phyloP scores from a whole-genome alignment of 1,140 invertebrate genomes.

The Pseudomyrmex gracilis region DNA sequence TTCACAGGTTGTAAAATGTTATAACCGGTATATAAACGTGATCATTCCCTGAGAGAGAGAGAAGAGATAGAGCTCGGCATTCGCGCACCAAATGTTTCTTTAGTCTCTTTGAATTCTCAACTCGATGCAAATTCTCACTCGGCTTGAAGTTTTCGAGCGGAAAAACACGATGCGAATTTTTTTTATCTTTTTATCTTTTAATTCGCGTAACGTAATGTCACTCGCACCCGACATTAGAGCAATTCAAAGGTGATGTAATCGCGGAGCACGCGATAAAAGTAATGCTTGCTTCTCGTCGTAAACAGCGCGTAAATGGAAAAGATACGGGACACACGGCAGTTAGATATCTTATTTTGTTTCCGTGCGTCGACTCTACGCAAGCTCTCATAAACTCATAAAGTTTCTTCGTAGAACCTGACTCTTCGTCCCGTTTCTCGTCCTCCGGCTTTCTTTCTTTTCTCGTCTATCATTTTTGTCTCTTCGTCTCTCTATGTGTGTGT shows the following conservation, averaged over 20 bases:
- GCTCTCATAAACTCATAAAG: conserved; percentile 74
- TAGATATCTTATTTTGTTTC: conserved; percentile 72
- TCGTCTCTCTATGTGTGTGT: background rate
- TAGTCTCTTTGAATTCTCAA: background rate
- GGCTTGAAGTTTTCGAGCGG: conserved; percentile 16
- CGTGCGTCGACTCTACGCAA: conserved; percentile 14
- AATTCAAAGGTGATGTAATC: conserved; percentile 49
- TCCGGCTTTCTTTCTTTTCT: background rate
- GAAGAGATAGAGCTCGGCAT: background rate
- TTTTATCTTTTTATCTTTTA: conserved; percentile 19
- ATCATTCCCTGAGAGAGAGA: background rate
- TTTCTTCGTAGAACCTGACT: conserved; percentile 38
- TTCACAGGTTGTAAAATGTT: conserved; percentile 8
- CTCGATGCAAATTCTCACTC: background rate
- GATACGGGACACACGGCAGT: conserved; percentile 73
- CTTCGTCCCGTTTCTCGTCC: conserved; percentile 15
- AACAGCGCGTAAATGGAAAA: conserved; percentile 77
- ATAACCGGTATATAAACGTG: conserved; percentile 2
- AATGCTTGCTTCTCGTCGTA: conserved; percentile 70
- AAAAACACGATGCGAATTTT: conserved; percentile 33
- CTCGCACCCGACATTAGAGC: conserved; percentile 21
- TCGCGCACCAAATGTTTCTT: background rate
- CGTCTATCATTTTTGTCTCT: conserved; percentile 13
- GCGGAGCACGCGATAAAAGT: conserved; percentile 66
- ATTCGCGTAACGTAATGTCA: conserved; percentile 11